Evolutionary conservation across 2,888 invertebrate genomes (phyloP), one percentile per base, ranked within the genome.

Genomic region (Pristionchus exspectatus): DNA sequence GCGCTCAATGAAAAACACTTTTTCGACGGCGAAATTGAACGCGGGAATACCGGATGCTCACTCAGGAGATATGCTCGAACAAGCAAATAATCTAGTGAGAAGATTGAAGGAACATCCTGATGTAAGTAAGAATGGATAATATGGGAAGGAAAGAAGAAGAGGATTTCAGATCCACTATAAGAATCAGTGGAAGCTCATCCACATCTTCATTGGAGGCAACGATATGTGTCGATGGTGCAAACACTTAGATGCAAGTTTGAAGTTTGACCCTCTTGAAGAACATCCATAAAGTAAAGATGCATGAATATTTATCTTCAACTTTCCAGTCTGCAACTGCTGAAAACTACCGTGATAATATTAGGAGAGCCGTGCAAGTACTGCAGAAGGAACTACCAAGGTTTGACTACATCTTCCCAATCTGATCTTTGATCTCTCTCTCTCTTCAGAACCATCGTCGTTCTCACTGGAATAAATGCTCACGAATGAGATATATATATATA

Each of bases 101-200:
- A 89, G 92, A 63, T 92, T 94, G 90, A 90, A 93, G 69, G 74
- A 84, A 18, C 93, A 93, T 72, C 87, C 90, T 16, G 92, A 93
- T 87, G 92, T 93, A 10, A n/a, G 88, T 24, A 93, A 93, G 56
- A 90, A 92, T 27, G 89, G 90, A 24, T 88, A 89, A n/a, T n/a
- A n/a, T n/a, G n/a, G n/a, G 10, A 94, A 94, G 83, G 93, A 93
- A 9, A 81, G 91, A n/a, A 92, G 94, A 0, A 83, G 90, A 14
- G 81, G 92, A 66, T 92, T 94, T 90, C 66, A 87, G 30, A 90
- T 93, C 2, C 92, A 93, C 84, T 88, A 91, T 27, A 91, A 91
- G 59, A 91, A 93, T 14, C 93, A 93, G 90, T 94, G 94, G 94
- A 94, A n/a, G n/a, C n/a, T n/a, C n/a, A n/a, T n/a, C n/a, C n/a